Evolutionary conservation across 2,888 invertebrate genomes (phyloP).

Genomic region (Amphipoea lucens): DNA sequence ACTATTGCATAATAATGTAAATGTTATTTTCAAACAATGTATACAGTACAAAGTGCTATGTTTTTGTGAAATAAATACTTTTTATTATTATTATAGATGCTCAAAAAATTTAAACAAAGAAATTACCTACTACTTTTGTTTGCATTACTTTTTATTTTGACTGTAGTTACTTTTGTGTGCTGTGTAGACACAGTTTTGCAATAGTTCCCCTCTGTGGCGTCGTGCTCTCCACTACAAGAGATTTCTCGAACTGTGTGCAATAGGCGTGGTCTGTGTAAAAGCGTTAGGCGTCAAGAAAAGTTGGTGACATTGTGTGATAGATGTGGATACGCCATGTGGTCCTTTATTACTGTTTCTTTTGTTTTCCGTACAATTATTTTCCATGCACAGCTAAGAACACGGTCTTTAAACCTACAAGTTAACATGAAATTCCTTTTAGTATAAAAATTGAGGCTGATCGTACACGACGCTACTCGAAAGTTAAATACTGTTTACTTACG

Average conservation of each 20-base stretch:
- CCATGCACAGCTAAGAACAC: neutral
- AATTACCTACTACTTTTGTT: neutral
- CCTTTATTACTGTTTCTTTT: neutral
- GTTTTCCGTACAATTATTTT: neutral
- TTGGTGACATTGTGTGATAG: neutral
- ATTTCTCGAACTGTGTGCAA: slow-evolving; percentile 30
- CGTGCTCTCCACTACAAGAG: slow-evolving; percentile 20
- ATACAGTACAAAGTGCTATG: too few species aligned
- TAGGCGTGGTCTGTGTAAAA: neutral
- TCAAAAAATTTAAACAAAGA: neutral
- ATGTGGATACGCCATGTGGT: neutral
- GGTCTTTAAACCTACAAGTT: neutral
- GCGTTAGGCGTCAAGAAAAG: neutral
- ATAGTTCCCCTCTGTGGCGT: neutral
- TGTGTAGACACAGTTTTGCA: neutral
- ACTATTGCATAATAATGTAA: too few species aligned
- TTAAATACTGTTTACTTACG: neutral
- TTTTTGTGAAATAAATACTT: too few species aligned
- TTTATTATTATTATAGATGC: too few species aligned
- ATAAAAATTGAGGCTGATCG: neutral
- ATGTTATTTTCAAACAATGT: too few species aligned
- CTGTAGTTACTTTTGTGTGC: too few species aligned
- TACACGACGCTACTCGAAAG: neutral
- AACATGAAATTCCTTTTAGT: neutral
- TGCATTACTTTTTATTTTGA: too few species aligned